Evolutionary conservation across 2,113 vertebrate species (phyloP).

Genomic region (Xenus cinereus): DNA sequence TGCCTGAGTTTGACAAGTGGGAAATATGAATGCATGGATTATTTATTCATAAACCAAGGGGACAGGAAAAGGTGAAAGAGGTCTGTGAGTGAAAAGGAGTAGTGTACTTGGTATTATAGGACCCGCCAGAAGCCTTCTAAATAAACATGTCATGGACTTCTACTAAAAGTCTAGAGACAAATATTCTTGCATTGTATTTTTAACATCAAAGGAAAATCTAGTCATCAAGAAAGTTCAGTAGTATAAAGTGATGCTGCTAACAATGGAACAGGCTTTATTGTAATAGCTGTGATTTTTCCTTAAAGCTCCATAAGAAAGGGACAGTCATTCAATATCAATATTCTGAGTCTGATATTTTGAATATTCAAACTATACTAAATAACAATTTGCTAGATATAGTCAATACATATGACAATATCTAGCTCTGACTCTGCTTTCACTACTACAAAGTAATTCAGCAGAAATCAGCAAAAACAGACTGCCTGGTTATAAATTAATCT

Average conservation of each 20-base stretch:
- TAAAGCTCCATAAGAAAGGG: not conserved
- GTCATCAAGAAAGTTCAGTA: not conserved
- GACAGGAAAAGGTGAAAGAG: not conserved
- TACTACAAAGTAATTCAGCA: not conserved
- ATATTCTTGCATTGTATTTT: not conserved
- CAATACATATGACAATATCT: not conserved
- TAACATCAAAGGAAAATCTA: not conserved
- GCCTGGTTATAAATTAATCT: not conserved
- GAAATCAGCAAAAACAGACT: not conserved
- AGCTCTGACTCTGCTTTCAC: not conserved
- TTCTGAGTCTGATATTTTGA: not conserved
- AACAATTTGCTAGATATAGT: not conserved
- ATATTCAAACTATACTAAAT: not conserved
- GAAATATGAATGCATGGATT: slow-evolving; percentile 51
- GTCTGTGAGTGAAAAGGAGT: not conserved
- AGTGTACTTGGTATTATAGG: not conserved
- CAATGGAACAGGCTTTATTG: not conserved
- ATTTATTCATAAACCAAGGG: slow-evolving; percentile 51
- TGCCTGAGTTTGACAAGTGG: slow-evolving; percentile 59
- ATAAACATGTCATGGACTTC: not conserved
- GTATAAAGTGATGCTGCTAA: not conserved
- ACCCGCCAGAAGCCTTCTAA: not conserved
- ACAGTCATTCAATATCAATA: not conserved
- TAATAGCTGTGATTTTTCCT: not conserved
- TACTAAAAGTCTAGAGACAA: not conserved